Conservation (phyloP, 2,888 invertebrate species). For the Ectemnius lituratus region DNA sequence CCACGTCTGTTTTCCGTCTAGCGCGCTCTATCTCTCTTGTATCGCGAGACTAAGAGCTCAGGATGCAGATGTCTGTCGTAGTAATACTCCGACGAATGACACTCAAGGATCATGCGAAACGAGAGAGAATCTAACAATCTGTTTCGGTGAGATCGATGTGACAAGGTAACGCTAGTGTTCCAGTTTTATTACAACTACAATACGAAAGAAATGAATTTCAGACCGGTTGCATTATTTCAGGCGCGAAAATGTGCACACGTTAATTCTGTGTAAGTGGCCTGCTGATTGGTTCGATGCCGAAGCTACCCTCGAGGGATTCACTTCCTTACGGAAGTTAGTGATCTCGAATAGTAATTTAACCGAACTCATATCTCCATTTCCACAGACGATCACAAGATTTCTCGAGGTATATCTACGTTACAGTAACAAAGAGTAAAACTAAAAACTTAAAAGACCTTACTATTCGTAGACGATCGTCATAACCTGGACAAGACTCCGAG, state of each 20-base stretch:
- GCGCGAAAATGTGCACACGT: slow-evolving; percentile 25
- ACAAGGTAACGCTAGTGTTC: slow-evolving; percentile 52
- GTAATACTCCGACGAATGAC: slow-evolving; percentile 2
- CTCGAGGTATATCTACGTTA: slow-evolving; percentile 63
- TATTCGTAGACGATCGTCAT: slow-evolving; percentile 44
- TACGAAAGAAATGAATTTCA: background rate
- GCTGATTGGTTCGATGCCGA: slow-evolving; percentile 64
- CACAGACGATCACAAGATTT: slow-evolving; percentile 44
- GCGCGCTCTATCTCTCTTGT: too few species aligned
- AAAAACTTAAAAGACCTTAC: background rate
- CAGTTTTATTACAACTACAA: background rate
- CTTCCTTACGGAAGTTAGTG: slow-evolving; percentile 61
- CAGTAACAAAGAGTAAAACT: background rate
- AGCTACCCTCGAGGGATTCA: slow-evolving; percentile 59
- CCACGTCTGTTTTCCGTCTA: too few species aligned
- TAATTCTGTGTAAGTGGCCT: slow-evolving; percentile 64
- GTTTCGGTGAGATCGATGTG: slow-evolving; percentile 58
- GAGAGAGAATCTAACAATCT: slow-evolving; percentile 53
- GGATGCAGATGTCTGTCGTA: too few species aligned
- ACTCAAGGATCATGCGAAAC: slow-evolving; percentile 38
- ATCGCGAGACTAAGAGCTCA: too few species aligned
- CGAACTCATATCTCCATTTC: slow-evolving; percentile 61
- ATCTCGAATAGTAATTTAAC: slow-evolving; percentile 67
- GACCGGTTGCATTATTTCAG: slow-evolving; percentile 18
- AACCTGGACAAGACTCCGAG: slow-evolving; percentile 69